Base-by-base conservation (phyloP, 2,113 vertebrate species). In the Halichoerus grypus region DNA sequence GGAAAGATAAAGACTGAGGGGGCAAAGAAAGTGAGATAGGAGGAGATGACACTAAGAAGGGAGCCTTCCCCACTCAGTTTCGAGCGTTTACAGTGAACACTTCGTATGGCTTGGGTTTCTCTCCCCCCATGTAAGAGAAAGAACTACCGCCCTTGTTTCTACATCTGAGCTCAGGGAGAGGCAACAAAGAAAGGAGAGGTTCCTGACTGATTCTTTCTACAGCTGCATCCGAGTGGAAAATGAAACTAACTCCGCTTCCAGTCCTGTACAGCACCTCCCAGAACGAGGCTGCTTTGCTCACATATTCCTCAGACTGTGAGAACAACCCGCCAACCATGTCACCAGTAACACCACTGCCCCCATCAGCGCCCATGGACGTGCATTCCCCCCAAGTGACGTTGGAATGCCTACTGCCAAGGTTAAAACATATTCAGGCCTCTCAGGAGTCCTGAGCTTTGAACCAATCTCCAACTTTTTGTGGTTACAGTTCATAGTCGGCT, bases 361-460 rank as follows among this genome's bases (percentile, higher is more conserved):
- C 18, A 6, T 10, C 61, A 1, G 39, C 31, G 72, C 42, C 39
- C 12, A 0, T 15, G 36, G 65, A 94, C 1, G 5, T 3, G 4
- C 6, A 0, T 33, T 9, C 42, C 61, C 65, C 61, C 42, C 5
- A n/a, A 53, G 57, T 42, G 83, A 94, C 83, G 53, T 31, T 57
- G 61, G 67, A 74, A n/a, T 14, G 74, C 24, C 53, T 71, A 53
- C 82, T 42, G 94, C 97, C 94, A 86, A 83, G 77, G 63, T 74
- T 88, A 69, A 86, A 94, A 83, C 49, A 15, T 14, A 91, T 61
- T 92, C 94, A 94, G 95, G 87, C 90, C 83, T 95, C 95, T 96
- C 95, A 13, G 53, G 94, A 87, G 94, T 76, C 72, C 86, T 19
- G 24, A 77, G 97, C 97, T 98, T 96, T 97, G 97, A 98, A 96